A percentile compares a stretch with the other conserved stretches of the same genome.
phyloP scores from a whole-genome alignment of 92 coral and sea anemone species.

The Desmophyllum pertusum region DNA sequence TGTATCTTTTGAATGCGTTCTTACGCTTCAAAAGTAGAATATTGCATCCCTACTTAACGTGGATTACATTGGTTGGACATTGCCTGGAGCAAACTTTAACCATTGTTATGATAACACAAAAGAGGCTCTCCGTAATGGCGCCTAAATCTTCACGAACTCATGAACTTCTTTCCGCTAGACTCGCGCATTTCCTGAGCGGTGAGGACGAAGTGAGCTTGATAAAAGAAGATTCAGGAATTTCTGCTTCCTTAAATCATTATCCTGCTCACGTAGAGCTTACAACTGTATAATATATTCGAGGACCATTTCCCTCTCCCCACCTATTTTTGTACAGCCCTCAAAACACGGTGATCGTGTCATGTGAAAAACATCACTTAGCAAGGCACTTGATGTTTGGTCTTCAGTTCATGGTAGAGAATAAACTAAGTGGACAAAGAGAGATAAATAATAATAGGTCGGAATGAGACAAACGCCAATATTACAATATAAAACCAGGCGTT shows the following conservation, averaged over 20 bases:
- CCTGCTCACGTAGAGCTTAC: conserved; percentile 4
- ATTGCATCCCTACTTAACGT: conserved; percentile 37
- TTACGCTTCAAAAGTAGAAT: conserved; percentile 42
- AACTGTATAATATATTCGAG: neutral
- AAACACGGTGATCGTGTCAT: conserved; percentile 28
- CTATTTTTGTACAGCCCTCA: neutral
- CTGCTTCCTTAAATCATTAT: neutral
- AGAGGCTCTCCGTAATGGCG: conserved; percentile 43
- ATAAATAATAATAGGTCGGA: conserved; percentile 38
- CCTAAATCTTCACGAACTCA: conserved; percentile 24
- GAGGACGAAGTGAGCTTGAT: neutral
- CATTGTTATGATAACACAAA: conserved; percentile 38
- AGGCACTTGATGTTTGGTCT: conserved; percentile 42
- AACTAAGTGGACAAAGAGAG: conserved; percentile 53
- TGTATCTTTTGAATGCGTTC: conserved; percentile 41
- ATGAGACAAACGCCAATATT: conserved; percentile 26
- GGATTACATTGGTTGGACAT: conserved; percentile 37
- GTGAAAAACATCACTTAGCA: conserved; percentile 27
- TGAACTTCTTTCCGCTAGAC: conserved; percentile 16
- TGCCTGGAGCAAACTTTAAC: conserved; percentile 35
- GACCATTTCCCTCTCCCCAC: neutral
- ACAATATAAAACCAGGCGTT: conserved; percentile 24
- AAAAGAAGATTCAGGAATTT: conserved; percentile 30
- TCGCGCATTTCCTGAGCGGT: conserved; percentile 36
- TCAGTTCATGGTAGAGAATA: conserved; percentile 41